Conservation (phyloP, 2,797 vertebrate genomes). For the Pristis pectinata region DNA sequence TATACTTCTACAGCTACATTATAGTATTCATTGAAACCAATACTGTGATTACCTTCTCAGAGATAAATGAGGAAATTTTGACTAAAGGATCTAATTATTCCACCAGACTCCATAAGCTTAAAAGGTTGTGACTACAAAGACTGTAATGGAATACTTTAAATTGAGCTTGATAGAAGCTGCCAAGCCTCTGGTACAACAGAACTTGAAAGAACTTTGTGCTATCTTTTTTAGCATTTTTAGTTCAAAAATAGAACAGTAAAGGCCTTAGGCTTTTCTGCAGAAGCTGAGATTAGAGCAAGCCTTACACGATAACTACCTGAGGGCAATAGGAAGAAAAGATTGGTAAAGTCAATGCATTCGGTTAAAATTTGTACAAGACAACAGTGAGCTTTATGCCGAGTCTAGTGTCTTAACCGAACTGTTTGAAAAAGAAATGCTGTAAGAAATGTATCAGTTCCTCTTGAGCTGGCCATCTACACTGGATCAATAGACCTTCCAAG, state of each 20-base stretch:
- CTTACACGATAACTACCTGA: slow-evolving; percentile 23
- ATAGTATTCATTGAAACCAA: slow-evolving; percentile 36
- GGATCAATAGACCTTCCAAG: slow-evolving; percentile 88
- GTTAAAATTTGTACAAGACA: slow-evolving; percentile 38
- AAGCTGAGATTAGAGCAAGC: slow-evolving; percentile 31
- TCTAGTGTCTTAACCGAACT: slow-evolving; percentile 43
- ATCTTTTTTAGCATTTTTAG: slow-evolving; percentile 35
- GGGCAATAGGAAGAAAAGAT: slow-evolving; percentile 34
- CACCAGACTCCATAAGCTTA: slow-evolving; percentile 31
- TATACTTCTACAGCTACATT: slow-evolving; percentile 1
- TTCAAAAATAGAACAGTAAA: slow-evolving; percentile 36
- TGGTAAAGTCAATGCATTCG: slow-evolving; percentile 33
- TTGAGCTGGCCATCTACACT: slow-evolving; percentile 66
- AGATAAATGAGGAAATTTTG: slow-evolving; percentile 36
- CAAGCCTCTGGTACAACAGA: slow-evolving; percentile 27
- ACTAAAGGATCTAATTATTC: slow-evolving; percentile 37
- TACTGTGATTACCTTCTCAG: slow-evolving; percentile 34
- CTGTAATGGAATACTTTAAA: slow-evolving; percentile 35
- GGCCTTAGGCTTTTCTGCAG: slow-evolving; percentile 30
- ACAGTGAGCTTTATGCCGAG: slow-evolving; percentile 41
- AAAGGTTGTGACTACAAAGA: slow-evolving; percentile 35
- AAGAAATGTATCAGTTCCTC: slow-evolving; percentile 66
- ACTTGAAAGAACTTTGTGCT: slow-evolving; percentile 37
- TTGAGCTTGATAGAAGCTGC: slow-evolving; percentile 38
- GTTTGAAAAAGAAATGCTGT: slow-evolving; percentile 55